These are phyloP conservation scores for Eretmocerus hayati DNA, from an alignment of 2,888 invertebrate genomes.

Conservation along the genomic window DNA sequence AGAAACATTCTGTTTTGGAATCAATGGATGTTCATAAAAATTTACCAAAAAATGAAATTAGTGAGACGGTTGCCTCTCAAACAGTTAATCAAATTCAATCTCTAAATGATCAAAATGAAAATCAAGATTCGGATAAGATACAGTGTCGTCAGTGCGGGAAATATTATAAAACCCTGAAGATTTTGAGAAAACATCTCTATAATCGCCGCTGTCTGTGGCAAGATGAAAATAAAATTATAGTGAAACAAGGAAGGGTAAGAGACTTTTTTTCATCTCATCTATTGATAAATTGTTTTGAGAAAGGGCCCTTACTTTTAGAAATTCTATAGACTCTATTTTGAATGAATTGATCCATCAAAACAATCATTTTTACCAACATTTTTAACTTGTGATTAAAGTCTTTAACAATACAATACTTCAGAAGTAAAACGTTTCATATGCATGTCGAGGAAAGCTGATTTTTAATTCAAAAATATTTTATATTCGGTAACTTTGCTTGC, in stretches of 20 bases:
- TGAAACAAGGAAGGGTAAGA: constrained; percentile 34
- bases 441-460: too few relatives aligned
- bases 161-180: constrained; percentile 38
- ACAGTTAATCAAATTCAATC: neutral
- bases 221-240: constrained; percentile 28
- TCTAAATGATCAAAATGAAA: neutral
- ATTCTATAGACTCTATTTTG: too few relatives aligned
- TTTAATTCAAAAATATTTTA: too few relatives aligned
- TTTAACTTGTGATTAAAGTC: too few relatives aligned
- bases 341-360: too few relatives aligned
- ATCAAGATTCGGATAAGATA: constrained; percentile 25
- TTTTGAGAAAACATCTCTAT: constrained; percentile 38
- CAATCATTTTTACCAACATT: too few relatives aligned
- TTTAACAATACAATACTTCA: too few relatives aligned
- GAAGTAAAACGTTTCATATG: too few relatives aligned
- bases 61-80: too few relatives aligned
- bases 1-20: too few relatives aligned
- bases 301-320: too few relatives aligned
- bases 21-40: neutral
- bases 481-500: too few relatives aligned
- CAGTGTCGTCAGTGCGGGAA: constrained; percentile 41
- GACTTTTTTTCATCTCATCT: neutral
- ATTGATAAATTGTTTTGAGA: neutral
- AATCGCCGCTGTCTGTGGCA: constrained; percentile 36
- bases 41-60: neutral